A percentile compares a stretch with the other conserved stretches of the same genome.
Evolutionary conservation across 2,888 invertebrate species (phyloP).

Genomic region (Erebia aethiops): DNA sequence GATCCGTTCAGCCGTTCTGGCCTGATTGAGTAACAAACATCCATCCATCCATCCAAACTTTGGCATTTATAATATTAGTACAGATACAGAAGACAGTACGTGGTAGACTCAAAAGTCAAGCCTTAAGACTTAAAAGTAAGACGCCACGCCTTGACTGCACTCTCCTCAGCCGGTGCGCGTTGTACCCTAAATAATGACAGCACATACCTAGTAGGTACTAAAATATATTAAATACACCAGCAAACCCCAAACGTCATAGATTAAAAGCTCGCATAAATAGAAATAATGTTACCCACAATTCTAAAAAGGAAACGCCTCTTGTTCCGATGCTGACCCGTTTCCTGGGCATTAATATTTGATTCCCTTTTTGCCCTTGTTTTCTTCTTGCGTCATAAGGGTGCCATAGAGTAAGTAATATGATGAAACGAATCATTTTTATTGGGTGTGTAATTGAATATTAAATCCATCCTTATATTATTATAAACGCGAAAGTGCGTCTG

Average conservation of each 20-base stretch:
- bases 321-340: conserved; percentile 40
- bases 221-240: conserved; percentile 15
- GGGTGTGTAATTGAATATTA: background rate
- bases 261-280: conserved; percentile 28
- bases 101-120: too few species aligned
- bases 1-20: too few species aligned
- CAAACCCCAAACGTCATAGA: conserved; percentile 18
- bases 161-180: too few species aligned
- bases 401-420: conserved; percentile 23
- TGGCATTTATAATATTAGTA: too few species aligned
- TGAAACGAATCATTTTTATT: conserved; percentile 11
- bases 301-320: conserved; percentile 30
- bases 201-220: background rate
- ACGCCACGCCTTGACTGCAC: too few species aligned
- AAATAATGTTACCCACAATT: conserved; percentile 30
- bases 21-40: too few species aligned
- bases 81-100: too few species aligned
- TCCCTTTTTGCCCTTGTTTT: conserved; percentile 39
- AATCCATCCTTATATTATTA: too few species aligned
- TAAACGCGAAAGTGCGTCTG: too few species aligned
- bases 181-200: too few species aligned
- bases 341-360: conserved; percentile 50
- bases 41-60: too few species aligned
- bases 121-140: too few species aligned
- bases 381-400: conserved; percentile 36